Evolutionary conservation across 2,797 vertebrate species (phyloP).

Genomic region (Oreortyx pictus): DNA sequence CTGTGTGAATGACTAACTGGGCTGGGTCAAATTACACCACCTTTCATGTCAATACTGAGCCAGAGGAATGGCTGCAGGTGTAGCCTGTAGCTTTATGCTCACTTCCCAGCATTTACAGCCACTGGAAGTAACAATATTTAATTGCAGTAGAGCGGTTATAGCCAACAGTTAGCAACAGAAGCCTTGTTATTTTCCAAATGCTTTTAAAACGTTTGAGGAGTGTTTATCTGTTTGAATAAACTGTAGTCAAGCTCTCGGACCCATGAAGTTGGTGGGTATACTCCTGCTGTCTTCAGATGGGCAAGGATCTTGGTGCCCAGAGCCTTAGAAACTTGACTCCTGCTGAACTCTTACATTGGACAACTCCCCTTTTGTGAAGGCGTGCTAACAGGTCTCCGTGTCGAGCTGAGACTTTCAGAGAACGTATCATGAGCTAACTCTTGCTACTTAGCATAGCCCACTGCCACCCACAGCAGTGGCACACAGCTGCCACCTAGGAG

Average conservation of each 20-base stretch:
- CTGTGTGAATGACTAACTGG: background rate
- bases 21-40: background rate
- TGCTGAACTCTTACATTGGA: conserved; percentile 20
- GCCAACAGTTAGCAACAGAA: background rate
- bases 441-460: background rate
- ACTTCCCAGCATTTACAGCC: background rate
- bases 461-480: background rate
- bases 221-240: conserved; percentile 8
- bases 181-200: background rate
- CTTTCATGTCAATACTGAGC: background rate
- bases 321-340: conserved; percentile 44
- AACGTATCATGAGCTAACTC: background rate
- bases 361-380: background rate
- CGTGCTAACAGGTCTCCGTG: background rate
- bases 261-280: background rate
- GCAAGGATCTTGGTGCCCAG: background rate
- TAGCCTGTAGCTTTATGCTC: background rate
- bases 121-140: background rate
- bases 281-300: conserved; percentile 9
- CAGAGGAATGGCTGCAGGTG: background rate
- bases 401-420: background rate
- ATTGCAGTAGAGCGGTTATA: background rate
- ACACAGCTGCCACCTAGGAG: background rate
- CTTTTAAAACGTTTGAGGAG: background rate
- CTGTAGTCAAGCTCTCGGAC: background rate